Evolutionary conservation across 2,888 invertebrate genomes (phyloP).

Genomic region (Synanthedon myopaeformis): DNA sequence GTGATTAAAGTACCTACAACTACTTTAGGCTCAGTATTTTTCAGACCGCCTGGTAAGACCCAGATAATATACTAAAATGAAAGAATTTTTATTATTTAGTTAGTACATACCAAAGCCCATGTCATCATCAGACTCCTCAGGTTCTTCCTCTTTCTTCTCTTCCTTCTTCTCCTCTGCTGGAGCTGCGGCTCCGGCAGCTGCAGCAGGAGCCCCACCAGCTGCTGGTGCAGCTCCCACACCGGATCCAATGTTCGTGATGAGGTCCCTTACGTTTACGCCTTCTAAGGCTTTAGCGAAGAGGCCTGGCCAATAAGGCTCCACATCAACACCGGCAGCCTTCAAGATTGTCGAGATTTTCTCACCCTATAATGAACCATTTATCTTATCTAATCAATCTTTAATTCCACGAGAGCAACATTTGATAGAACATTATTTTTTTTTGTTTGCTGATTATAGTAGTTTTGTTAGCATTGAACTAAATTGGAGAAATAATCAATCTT

Average conservation of each 20-base stretch:
- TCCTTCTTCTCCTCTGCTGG: constrained; percentile 79
- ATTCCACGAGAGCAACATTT: no score
- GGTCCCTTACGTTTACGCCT: constrained; percentile 91
- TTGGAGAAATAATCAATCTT: no score
- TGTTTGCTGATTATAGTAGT: no score
- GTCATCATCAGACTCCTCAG: constrained; percentile 89
- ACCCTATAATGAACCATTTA: constrained; percentile 71
- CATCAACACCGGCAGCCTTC: constrained; percentile 95
- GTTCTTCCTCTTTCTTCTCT: constrained; percentile 83
- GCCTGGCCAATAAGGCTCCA: constrained; percentile 99
- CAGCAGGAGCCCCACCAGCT: constrained; percentile 75
- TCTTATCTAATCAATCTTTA: no score
- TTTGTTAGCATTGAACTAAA: no score
- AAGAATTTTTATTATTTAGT: not conserved
- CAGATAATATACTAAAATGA: not conserved
- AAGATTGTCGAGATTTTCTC: constrained; percentile 97
- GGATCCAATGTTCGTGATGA: constrained; percentile 93
- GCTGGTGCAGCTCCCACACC: constrained; percentile 90
- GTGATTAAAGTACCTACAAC: no score
- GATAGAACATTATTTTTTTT: no score
- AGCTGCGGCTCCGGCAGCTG: constrained; percentile 75
- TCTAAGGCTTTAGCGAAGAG: constrained; percentile 97
- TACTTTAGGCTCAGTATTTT: not conserved
- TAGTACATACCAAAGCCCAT: constrained; percentile 86
- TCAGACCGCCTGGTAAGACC: not conserved